Percentiles rank a stretch among this genome's conserved stretches.
These are phyloP conservation scores for Drosophila nigricruria DNA, from an alignment of 2,888 invertebrate species.

Conservation along the genomic window DNA sequence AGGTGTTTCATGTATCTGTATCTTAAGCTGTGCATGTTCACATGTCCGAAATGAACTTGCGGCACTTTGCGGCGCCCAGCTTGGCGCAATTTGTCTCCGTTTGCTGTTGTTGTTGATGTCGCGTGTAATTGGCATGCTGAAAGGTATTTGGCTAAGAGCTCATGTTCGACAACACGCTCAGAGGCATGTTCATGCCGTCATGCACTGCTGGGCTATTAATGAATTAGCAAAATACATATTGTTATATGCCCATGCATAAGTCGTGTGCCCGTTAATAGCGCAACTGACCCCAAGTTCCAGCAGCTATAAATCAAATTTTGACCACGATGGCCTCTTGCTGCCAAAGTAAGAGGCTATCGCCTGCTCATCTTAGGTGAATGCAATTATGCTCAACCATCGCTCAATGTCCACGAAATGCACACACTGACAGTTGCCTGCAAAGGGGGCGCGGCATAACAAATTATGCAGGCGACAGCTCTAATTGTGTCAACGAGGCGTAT, in stretches of 20 bases:
- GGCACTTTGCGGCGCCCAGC: constrained; percentile 32
- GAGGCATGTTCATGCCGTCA: constrained; percentile 35
- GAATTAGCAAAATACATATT: constrained; percentile 44
- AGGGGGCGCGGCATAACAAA: not conserved
- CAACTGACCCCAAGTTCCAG: constrained; percentile 47
- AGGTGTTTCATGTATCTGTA: constrained; percentile 21
- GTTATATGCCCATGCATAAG: constrained; percentile 11
- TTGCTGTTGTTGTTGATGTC: constrained; percentile 30
- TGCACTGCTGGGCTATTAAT: constrained; percentile 55
- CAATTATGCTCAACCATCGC: constrained; percentile 31
- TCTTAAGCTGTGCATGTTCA: constrained; percentile 13
- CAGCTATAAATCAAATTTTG: constrained; percentile 61
- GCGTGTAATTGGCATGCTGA: constrained; percentile 63
- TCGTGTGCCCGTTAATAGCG: constrained; percentile 39
- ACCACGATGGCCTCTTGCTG: constrained; percentile 22
- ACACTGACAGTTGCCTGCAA: not conserved
- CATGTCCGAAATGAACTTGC: constrained; percentile 51
- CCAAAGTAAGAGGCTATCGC: constrained; percentile 39
- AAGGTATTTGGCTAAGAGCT: constrained; percentile 55
- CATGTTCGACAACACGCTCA: constrained; percentile 44
- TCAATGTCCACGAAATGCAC: constrained; percentile 38
- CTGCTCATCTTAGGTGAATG: constrained; percentile 29
- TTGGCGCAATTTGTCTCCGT: constrained; percentile 46
- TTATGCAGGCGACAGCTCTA: not conserved
- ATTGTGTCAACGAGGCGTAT: constrained; percentile 20